A percentile compares a stretch with the other conserved stretches of the same genome.
Conservation (phyloP, 2,888 invertebrate genomes). For the Syrista parreyssii region DNA sequence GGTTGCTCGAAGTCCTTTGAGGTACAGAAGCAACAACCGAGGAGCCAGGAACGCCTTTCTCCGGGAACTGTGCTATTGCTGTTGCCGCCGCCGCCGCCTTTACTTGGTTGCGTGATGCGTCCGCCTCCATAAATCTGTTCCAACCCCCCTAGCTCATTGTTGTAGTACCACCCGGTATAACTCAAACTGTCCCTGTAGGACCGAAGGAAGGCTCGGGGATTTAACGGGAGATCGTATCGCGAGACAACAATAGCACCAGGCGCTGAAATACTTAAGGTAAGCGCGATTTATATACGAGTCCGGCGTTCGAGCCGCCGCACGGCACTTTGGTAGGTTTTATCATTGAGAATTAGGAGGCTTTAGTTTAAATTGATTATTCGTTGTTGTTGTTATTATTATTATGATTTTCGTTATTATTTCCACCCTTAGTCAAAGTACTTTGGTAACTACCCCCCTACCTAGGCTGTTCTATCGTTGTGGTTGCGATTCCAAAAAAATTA, state of each 20-base stretch:
- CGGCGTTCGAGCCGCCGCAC: not conserved
- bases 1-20: no score
- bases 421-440: not conserved
- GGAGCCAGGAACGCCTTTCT: not conserved
- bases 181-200: constrained; percentile 53
- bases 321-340: not conserved
- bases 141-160: constrained; percentile 30
- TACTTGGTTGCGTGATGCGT: not conserved
- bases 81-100: not conserved
- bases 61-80: not conserved
- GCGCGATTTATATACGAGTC: not conserved
- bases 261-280: constrained; percentile 46
- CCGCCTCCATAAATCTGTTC: not conserved
- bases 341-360: not conserved
- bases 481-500: not conserved
- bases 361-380: not conserved
- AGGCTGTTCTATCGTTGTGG: constrained; percentile 25
- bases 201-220: constrained; percentile 43
- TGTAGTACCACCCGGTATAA: constrained; percentile 49
- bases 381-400: not conserved
- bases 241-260: constrained; percentile 53
- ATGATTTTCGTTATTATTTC: not conserved
- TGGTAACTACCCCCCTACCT: not conserved
- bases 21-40: no score
- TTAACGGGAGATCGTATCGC: constrained; percentile 56